Base-by-base conservation (phyloP, 2,113 vertebrate species). In the Pterocles burchelli region DNA sequence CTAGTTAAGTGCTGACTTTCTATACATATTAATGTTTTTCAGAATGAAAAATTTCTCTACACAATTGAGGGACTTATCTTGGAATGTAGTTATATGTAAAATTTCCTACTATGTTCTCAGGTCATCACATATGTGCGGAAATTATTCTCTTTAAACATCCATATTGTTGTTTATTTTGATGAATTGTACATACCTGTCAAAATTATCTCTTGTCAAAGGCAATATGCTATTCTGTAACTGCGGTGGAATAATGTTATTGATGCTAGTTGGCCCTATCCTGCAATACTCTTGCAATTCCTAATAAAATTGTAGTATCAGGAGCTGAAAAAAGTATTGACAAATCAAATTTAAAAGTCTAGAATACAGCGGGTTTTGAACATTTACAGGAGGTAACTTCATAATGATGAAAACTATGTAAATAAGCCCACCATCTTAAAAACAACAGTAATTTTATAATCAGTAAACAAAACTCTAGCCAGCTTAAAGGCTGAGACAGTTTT, bases 341-440 rank as follows among this genome's bases (percentile, higher is more conserved):
- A 59, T 15, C 20, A 83, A 93, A 88, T 67, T 71, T 71, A 59
- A 15, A 57, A 86, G 78, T 73, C 91, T 62, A 80, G 26, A 86
- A 77, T 55, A 74, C 28, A 46, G 52, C 18, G 55, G 28, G 74
- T 87, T 88, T 62, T 59, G 17, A 85, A 51, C 45, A 82, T 58
- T 95, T 88, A 89, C 43, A 49, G 57, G 22, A 95, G 67, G 7
- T 66, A 90, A 94, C 72, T 74, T 93, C 65, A 92, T 83, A 77
- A 91, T 46, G 38, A n/a, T 59, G 19, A 93, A 68, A 94, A 83
- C 76, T 93, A 71, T 36, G 26, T 62, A 91, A 76, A 61, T 81
- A 87, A 91, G 36, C 31, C 68, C 76, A 70, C 26, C 54, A 81
- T 68, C 13, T 73, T 83, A 80, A 89, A 96, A 93, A 72, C 19